Percentiles rank a stretch among this genome's conserved stretches.
Conservation (phyloP, 2,888 invertebrate species). For the Asteroscopus sphinx region DNA sequence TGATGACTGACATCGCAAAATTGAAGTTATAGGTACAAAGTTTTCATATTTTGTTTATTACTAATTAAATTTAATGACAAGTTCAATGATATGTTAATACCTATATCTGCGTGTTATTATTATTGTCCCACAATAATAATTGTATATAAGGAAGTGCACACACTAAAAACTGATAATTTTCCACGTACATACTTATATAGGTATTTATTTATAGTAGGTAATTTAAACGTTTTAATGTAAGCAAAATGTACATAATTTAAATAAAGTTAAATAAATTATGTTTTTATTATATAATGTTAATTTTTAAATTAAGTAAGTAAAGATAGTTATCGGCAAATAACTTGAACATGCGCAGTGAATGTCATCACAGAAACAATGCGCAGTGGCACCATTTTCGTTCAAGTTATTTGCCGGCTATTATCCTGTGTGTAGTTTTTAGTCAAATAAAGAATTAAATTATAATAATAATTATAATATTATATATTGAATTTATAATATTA, state of each 20-base stretch:
- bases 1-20: too few species aligned
- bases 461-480: too few species aligned
- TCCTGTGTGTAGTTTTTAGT: too few species aligned
- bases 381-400: too few species aligned
- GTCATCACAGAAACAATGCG: too few species aligned
- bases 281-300: neutral
- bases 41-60: too few species aligned
- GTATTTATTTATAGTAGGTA: slow-evolving; percentile 11
- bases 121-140: neutral
- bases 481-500: too few species aligned
- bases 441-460: too few species aligned
- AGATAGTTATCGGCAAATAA: too few species aligned
- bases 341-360: too few species aligned
- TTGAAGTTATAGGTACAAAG: too few species aligned
- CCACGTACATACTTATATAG: neutral
- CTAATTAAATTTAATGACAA: neutral
- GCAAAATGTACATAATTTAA: slow-evolving; percentile 18
- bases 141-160: slow-evolving; percentile 6
- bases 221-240: slow-evolving; percentile 5
- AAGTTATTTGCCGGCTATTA: too few species aligned
- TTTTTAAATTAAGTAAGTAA: neutral
- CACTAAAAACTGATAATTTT: slow-evolving; percentile 7
- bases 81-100: neutral
- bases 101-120: neutral
- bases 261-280: slow-evolving; percentile 22